Conservation (phyloP, 2,113 vertebrate species). For the Donacobius atricapilla region DNA sequence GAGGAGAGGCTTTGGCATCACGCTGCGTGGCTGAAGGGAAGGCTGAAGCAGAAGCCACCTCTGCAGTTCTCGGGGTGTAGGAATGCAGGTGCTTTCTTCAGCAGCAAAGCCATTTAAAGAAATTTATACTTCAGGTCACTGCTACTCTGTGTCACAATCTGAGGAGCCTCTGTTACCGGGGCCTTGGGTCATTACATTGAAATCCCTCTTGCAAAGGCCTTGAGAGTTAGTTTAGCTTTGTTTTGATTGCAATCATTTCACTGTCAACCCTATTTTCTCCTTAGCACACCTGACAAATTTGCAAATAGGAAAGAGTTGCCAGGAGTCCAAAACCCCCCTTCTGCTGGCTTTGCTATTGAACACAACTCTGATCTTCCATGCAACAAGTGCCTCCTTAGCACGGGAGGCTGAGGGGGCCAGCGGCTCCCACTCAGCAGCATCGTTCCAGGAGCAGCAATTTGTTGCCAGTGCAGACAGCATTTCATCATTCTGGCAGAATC, state of each 20-base stretch:
- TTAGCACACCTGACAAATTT: neutral
- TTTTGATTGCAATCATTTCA: neutral
- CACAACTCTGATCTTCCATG: neutral
- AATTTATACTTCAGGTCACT: neutral
- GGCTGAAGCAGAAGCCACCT: neutral
- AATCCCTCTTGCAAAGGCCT: neutral
- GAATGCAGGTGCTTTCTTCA: neutral
- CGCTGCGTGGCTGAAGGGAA: fast-evolving
- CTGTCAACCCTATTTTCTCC: neutral
- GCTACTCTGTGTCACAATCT: neutral
- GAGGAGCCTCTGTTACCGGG: neutral
- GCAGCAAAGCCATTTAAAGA: neutral
- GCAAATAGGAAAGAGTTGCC: neutral
- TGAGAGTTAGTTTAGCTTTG: neutral
- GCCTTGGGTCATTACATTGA: neutral
- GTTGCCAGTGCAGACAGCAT: neutral
- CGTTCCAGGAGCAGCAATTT: neutral
- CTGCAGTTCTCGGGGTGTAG: neutral
- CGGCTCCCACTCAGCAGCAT: neutral
- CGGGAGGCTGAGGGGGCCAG: neutral
- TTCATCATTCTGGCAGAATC: neutral
- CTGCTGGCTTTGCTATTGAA: neutral
- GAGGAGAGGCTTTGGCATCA: neutral
- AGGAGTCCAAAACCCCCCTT: neutral
- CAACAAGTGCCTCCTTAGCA: neutral